phyloP scores from a whole-genome alignment of 2,113 vertebrate genomes.

The Pseudorhombus dupliciocellatus region DNA sequence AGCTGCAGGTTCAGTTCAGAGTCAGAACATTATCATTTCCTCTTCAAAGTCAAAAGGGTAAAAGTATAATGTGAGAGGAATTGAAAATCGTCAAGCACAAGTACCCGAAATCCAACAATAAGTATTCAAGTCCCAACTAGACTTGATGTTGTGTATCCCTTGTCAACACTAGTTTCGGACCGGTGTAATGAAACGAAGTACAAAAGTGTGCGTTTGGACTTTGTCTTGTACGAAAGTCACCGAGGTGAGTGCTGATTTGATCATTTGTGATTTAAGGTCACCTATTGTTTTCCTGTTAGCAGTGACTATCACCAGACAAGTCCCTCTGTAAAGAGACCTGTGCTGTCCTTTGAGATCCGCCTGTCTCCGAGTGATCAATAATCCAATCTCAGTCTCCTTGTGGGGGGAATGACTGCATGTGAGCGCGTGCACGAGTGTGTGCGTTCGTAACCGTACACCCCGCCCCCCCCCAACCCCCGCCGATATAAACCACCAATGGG shows the following conservation, averaged over 20 bases:
- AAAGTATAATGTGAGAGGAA: too few relatives aligned
- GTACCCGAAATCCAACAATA: too few relatives aligned
- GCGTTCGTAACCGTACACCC: slow-evolving; percentile 68
- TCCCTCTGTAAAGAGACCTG: slow-evolving; percentile 50
- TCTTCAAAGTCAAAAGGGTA: too few relatives aligned
- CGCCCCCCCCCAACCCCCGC: too few relatives aligned
- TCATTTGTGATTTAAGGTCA: slow-evolving; percentile 55
- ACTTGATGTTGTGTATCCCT: too few relatives aligned
- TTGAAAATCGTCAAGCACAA: too few relatives aligned
- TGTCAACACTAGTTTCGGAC: background rate
- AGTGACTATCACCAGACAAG: slow-evolving; percentile 46
- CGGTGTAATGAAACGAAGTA: background rate
- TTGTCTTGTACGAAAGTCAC: background rate
- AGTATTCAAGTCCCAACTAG: too few relatives aligned
- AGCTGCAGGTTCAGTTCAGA: too few relatives aligned
- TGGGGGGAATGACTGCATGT: slow-evolving; percentile 24
- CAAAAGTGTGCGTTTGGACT: background rate
- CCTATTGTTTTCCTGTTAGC: slow-evolving; percentile 66
- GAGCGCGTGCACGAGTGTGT: slow-evolving; percentile 26
- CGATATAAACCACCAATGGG: slow-evolving; percentile 51
- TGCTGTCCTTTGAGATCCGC: slow-evolving; percentile 63
- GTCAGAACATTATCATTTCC: too few relatives aligned
- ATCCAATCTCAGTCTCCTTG: slow-evolving; percentile 66
- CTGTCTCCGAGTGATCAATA: slow-evolving; percentile 70
- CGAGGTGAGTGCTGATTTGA: slow-evolving; percentile 27